A percentile compares a stretch with the other conserved stretches of the same genome.
These are phyloP conservation scores for Drosophila aff. DNA, from an alignment of 1,140 invertebrate species.

Conservation along the genomic window DNA sequence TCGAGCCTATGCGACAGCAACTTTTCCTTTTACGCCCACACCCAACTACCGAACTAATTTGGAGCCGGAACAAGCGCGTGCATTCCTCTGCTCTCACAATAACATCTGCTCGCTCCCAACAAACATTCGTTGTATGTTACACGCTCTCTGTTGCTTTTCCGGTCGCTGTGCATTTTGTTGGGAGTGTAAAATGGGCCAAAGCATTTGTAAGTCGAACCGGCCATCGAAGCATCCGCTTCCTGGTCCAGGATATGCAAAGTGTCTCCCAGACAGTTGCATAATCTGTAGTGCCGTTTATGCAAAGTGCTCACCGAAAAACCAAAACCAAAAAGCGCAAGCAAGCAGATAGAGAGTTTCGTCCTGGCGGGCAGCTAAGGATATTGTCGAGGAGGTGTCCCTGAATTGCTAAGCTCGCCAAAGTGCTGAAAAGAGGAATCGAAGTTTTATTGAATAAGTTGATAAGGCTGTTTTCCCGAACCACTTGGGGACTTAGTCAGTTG, in stretches of 20 bases:
- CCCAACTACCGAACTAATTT: too few species aligned
- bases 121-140: too few species aligned
- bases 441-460: slow-evolving; percentile 75
- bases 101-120: too few species aligned
- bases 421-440: slow-evolving; percentile 58
- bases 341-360: slow-evolving; percentile 34
- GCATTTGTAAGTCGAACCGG: slow-evolving; percentile 65
- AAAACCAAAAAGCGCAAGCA: slow-evolving; percentile 5
- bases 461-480: slow-evolving; percentile 16
- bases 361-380: slow-evolving; percentile 43
- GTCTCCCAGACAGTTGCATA: slow-evolving; percentile 80
- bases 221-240: slow-evolving; percentile 49
- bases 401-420: slow-evolving; percentile 54
- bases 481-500: background rate
- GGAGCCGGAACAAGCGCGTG: too few species aligned
- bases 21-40: too few species aligned
- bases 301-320: slow-evolving; percentile 56
- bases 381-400: slow-evolving; percentile 56
- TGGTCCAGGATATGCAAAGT: slow-evolving; percentile 78
- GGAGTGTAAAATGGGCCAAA: slow-evolving; percentile 60
- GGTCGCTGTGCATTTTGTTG: slow-evolving; percentile 49
- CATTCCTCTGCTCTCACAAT: too few species aligned
- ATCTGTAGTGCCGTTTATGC: slow-evolving; percentile 80
- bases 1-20: too few species aligned
- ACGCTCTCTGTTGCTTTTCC: slow-evolving; percentile 19